Evolutionary conservation across 2,888 invertebrate genomes (phyloP), one percentile per base, ranked within the genome.

Genomic region (Orchestes rusci): DNA sequence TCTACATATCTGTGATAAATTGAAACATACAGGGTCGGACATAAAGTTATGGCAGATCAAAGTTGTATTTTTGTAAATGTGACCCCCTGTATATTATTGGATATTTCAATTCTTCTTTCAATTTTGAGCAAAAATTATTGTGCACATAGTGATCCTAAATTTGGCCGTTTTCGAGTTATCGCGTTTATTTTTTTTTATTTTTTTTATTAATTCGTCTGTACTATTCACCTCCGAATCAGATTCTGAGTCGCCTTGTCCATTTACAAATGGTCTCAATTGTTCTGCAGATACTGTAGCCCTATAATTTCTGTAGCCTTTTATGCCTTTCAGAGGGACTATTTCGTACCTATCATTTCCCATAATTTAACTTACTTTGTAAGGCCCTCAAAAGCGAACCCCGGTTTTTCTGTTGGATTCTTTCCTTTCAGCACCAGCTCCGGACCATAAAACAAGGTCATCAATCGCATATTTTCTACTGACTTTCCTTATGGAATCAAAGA

Each of bases 261-360:
- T n/a, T n/a, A n/a, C n/a, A n/a, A n/a, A 23, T n/a, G 20, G 20
- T 33, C 8, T 4, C 30, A 16, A 4, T 19, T 38, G 39, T 38
- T 29, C 39, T 7, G 12, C 3, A 3, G 16, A 10, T 3, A 28
- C 27, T 3, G 10, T 38, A 4, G 4, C 32, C 3, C 3, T 18
- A 28, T 27, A 20, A 7, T 38, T 28, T 27, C 29, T 38, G 13
- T 38, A 38, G 4, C 39, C 39, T 38, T 38, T 30, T 5, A 38
- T 35, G 16, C 39, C 29, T 38, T 38, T 38, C 16, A 38, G 10
- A 34, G 7, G n/a, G 3, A 13, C n/a, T 17, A 33, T 5, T 12
- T 38, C 30, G 16, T 38, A 38, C 16, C 39, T 3, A 27, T 31
- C 39, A 29, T 38, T 38, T 27, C 39, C 39, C 10, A 38, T 8